Base-by-base conservation (phyloP, 2,797 vertebrate species). In the Phrynocephalus guinanensis region DNA sequence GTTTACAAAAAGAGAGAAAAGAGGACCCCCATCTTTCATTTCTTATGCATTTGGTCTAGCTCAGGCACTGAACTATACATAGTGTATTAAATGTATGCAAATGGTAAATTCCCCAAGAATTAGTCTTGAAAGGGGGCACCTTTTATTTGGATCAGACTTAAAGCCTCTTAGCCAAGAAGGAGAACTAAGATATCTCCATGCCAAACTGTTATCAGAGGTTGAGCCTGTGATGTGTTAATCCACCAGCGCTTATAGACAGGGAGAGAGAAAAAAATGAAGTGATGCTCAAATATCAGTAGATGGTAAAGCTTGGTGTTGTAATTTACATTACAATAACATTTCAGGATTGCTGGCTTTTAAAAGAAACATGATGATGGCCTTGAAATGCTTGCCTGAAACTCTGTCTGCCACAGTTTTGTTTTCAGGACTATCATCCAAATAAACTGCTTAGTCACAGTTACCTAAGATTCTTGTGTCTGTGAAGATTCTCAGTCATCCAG, bases 371-470 rank as follows among this genome's bases (percentile, higher is more conserved):
- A 80, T 33, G 26, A 88, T 44, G 75, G 85, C 71, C 50, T 48
- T 93, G 89, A 33, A 0, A 0, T 68, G 85, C 48, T 75, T 20
- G 22, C 67, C 86, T 88, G 79, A 5, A 28, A 9, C 89, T 79
- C 79, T 82, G 38, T 38, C 87, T 66, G 60, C 15, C 63, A 28
- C 82, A 84, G 2, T 86, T 77, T 44, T 87, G 22, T 76, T n/a
- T 86, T 79, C 79, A 48, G 3, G 52, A 86, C 78, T 84, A 52
- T 28, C 71, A 84, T 28, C 66, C 0, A 80, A 72, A 5, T 10
- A 48, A 87, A 90, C 86, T 91, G 91, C 91, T 94, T 92, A 93
- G 72, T 95, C 93, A 95, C 87, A 76, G n/a, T 72, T 33, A 6
- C 50, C 44, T 81, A 44, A 44, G 63, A 18, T 52, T 75, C 16